A percentile compares a stretch with the other conserved stretches of the same genome.
Evolutionary conservation across 2,113 vertebrate genomes (phyloP).

Genomic region (Bombycilla garrulus): DNA sequence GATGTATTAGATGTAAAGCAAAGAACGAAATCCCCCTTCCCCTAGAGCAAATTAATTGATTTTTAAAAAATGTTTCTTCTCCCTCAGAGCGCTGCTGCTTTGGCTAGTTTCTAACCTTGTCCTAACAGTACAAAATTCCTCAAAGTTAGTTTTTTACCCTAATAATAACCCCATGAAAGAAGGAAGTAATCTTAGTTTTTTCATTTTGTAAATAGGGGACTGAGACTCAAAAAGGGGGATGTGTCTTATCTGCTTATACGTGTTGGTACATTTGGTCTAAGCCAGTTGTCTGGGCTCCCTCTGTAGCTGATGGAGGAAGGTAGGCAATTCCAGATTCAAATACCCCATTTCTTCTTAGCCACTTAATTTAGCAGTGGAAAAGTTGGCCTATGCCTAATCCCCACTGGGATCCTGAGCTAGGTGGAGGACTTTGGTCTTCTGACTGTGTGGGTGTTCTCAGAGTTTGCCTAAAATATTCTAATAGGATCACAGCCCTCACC

Average conservation of each 20-base stretch:
- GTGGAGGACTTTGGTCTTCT: neutral
- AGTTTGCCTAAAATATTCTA: constrained; percentile 36
- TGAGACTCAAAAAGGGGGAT: neutral
- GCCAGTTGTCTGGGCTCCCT: neutral
- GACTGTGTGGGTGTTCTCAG: neutral
- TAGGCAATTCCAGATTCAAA: constrained; percentile 10
- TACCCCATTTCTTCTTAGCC: neutral
- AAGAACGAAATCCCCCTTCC: neutral
- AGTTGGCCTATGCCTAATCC: neutral
- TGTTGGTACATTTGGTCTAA: neutral
- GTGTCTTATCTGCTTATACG: neutral
- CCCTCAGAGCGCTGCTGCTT: neutral
- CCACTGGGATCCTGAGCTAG: neutral
- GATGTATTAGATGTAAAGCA: neutral
- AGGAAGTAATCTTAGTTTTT: constrained; percentile 13
- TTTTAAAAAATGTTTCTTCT: neutral
- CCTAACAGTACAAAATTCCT: neutral
- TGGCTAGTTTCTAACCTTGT: neutral
- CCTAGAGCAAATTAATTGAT: neutral
- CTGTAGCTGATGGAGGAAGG: neutral
- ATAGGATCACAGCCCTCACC: constrained; percentile 1
- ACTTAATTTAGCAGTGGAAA: neutral
- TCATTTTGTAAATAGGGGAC: neutral
- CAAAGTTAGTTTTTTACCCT: neutral
- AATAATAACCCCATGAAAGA: neutral